Percentiles rank a stretch among this genome's conserved stretches.
Conservation (phyloP, 2,113 vertebrate genomes). For the Eubucco bourcierii region DNA sequence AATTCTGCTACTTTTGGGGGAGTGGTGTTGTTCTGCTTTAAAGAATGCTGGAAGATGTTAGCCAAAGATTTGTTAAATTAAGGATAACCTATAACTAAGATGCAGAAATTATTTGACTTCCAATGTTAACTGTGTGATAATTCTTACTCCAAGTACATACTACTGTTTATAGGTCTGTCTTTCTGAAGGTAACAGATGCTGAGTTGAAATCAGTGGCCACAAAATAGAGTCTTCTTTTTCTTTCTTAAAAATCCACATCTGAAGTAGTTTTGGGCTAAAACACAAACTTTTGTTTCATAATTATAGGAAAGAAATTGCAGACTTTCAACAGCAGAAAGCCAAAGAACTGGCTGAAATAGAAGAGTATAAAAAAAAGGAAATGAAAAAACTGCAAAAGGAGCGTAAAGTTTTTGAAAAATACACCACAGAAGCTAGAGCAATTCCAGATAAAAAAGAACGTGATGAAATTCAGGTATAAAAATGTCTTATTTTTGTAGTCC, state of each 20-base stretch:
- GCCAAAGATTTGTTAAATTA: neutral
- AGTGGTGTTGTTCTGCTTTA: neutral
- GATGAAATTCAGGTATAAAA: slow-evolving; percentile 92
- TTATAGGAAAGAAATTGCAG: slow-evolving; percentile 85
- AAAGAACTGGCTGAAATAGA: slow-evolving; percentile 87
- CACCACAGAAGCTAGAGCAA: slow-evolving; percentile 79
- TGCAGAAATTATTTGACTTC: neutral
- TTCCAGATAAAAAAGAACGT: slow-evolving; percentile 93
- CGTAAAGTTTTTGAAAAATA: slow-evolving; percentile 93
- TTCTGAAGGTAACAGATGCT: neutral
- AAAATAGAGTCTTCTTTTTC: neutral
- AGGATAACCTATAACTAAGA: neutral
- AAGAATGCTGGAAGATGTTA: neutral
- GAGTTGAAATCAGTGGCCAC: neutral
- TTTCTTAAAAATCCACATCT: neutral
- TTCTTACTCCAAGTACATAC: neutral
- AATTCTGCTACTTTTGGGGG: neutral
- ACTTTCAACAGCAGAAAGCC: slow-evolving; percentile 84
- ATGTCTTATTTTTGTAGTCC: neutral
- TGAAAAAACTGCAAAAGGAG: slow-evolving; percentile 89
- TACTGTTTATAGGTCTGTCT: neutral
- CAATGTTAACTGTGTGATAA: neutral
- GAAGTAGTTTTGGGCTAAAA: neutral
- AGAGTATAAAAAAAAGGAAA: slow-evolving; percentile 89
- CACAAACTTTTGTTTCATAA: neutral